Evolutionary conservation across 2,797 vertebrate species (phyloP).

Genomic region (Mergus octosetaceus): DNA sequence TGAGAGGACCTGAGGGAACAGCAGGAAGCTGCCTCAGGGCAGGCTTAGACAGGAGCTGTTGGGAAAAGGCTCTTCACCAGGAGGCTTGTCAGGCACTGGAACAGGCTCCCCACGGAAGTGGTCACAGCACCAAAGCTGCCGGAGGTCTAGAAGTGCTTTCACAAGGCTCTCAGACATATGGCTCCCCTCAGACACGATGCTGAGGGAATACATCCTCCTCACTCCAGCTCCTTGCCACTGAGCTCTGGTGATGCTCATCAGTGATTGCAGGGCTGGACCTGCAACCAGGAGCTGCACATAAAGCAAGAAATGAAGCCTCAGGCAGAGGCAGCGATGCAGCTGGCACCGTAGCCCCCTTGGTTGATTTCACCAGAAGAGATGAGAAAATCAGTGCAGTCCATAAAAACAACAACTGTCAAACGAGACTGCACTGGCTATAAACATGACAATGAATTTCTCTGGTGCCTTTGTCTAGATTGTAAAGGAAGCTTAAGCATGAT

Average conservation of each 20-base stretch:
- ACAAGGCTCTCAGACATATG: too few relatives aligned
- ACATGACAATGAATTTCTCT: not conserved
- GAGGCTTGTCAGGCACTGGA: too few relatives aligned
- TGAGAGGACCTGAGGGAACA: too few relatives aligned
- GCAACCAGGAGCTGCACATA: not conserved
- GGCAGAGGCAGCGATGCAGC: not conserved
- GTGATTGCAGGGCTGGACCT: not conserved
- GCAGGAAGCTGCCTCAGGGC: too few relatives aligned
- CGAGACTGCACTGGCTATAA: not conserved
- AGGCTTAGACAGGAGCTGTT: too few relatives aligned
- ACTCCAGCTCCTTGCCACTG: not conserved
- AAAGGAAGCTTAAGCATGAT: not conserved
- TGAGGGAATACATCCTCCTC: too few relatives aligned
- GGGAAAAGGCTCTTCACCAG: too few relatives aligned
- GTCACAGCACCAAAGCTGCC: too few relatives aligned
- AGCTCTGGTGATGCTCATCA: not conserved
- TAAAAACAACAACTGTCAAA: not conserved
- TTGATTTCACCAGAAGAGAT: not conserved
- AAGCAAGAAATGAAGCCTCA: not conserved
- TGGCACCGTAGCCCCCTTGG: fast-evolving
- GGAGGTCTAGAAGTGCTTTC: too few relatives aligned
- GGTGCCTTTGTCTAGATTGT: not conserved
- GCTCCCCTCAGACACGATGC: too few relatives aligned
- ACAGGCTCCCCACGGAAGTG: too few relatives aligned
- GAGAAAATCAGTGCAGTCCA: fast-evolving